Evolutionary conservation across 2,797 vertebrate species (phyloP), one percentile per base, ranked within the genome.

Genomic region (Cottoperca gobio): DNA sequence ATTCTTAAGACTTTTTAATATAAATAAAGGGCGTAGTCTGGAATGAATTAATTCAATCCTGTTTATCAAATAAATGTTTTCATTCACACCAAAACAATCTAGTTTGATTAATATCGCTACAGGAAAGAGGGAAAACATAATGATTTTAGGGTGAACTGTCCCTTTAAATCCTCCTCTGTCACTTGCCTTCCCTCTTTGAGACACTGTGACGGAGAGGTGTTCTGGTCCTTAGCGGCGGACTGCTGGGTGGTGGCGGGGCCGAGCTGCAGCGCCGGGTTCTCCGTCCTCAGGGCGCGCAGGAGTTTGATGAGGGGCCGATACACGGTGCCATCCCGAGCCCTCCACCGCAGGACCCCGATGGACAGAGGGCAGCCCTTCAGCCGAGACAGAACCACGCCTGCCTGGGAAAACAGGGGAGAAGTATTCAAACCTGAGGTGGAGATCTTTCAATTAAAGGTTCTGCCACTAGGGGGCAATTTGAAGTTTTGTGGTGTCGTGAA

Each of bases 121-220:
- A n/a, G n/a, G n/a, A n/a, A n/a, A n/a, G n/a, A n/a, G n/a, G n/a
- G n/a, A n/a, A n/a, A n/a, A n/a, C n/a, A n/a, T n/a, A n/a, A n/a
- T n/a, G n/a, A n/a, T n/a, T n/a, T n/a, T n/a, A n/a, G n/a, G n/a
- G n/a, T n/a, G 14, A 40, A 40, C 14, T 40, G 40, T 40, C 45
- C 45, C n/a, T 23, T 45, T 0, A 17, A 40, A n/a, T n/a, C n/a
- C n/a, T n/a, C n/a, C n/a, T n/a, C n/a, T 59, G 23, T 33, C 37
- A 83, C 93, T 87, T 83, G 81, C 95, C 95, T 95, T 86, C 91
- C 94, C 4, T 95, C 95, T 79, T 90, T 94, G 73, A 96, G 87
- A 61, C 88, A 91, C 70, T 62, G 81, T 0, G 87, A 91, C 0
- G 92, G 78, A 1, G 82, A 58, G 3, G 59, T 71, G 10, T 23